Base-by-base conservation (phyloP, 2,113 vertebrate genomes). In the Callionymus lyra region DNA sequence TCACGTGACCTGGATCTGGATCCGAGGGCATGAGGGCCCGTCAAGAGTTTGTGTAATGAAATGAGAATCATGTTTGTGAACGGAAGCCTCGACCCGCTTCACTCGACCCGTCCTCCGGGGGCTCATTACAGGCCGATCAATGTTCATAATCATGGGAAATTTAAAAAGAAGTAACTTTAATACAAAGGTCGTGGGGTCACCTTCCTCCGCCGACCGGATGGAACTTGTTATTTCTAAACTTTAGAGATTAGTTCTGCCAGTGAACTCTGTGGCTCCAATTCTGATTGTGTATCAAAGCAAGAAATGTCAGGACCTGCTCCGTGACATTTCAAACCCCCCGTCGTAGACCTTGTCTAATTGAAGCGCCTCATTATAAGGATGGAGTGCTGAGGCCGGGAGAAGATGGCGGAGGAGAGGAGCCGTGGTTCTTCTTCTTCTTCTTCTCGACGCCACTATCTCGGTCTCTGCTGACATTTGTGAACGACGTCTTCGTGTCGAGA, bases 231-330 rank as follows among this genome's bases (percentile, higher is more conserved):
- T 68, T 72, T 61, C 43, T n/a, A 41, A 64, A 65, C 56, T 59
- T 56, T 36, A 14, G 66, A 65, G 76, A 78, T 71, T 69, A 74
- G 65, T 79, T 69, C 57, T 69, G 14, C 13, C 55, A 65, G 70
- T 76, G 74, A 81, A 81, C 72, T 70, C 46, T 38, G 34, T n/a
- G 18, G 52, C 74, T 80, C 60, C 68, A 55, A 47, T 74, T 79
- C 65, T 78, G 77, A 80, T 82, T 77, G 56, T 68, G 69, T 76
- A 79, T 84, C 81, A 84, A 76, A 78, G 66, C 66, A 44, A 76
- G 76, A 84, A 82, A 84, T 84, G 79, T 80, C 81, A 82, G 72
- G 77, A 82, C 76, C 76, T 79, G 70, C 61, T 45, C 70, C 67
- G 61, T 81, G 78, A 84, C 82, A 84, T 82, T 84, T 81, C 68